Evolutionary conservation across 2,888 invertebrate genomes (phyloP), one percentile per base, ranked within the genome.

Genomic region (Lepidochrysops patricia): DNA sequence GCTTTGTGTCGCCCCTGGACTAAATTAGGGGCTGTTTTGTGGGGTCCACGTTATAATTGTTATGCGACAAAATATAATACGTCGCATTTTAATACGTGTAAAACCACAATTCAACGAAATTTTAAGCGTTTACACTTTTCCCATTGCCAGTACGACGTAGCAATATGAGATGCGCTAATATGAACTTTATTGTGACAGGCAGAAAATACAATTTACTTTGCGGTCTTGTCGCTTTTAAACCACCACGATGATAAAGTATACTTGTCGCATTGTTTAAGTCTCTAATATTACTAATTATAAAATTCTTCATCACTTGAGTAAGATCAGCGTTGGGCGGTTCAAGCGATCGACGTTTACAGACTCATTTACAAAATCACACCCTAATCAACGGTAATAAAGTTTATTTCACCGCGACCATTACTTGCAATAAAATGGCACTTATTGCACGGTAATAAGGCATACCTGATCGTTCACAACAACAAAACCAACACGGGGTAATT

Each of bases 1-100:
- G 54, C 54, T 54, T 54, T 54, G 54, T 54, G 54, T 32, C 13
- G 54, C 54, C 54, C 54, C 54, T 29, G 54, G 27, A 29, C 54
- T 54, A 19, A 54, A 32, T 54, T 54, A 54, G 29, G 54, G 54
- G 54, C 32, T 32, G 54, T n/a, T 19, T 29, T 32, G 54, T 54
- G 19, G 54, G 19, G 29, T 43, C 19, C 43, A 19, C 43, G 43
- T 19, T 43, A 19, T 43, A 43, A 43, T 43, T 43, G 43, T 43
- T 43, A 43, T 19, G 12, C 19, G 43, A 43, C 43, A 43, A 43
- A 43, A 43, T 43, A 43, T 19, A 43, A 43, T 43, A 43, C 37
- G 15, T 43, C 15, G 15, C 2, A 43, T 43, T 43, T 19, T 43
- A 43, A 12, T 43, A 43, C 43, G 43, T 43, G 43, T 43, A 15